Evolutionary conservation across 1,140 invertebrate species (phyloP), one percentile per base, ranked within the genome.

Genomic region (Triops longicaudatus): DNA sequence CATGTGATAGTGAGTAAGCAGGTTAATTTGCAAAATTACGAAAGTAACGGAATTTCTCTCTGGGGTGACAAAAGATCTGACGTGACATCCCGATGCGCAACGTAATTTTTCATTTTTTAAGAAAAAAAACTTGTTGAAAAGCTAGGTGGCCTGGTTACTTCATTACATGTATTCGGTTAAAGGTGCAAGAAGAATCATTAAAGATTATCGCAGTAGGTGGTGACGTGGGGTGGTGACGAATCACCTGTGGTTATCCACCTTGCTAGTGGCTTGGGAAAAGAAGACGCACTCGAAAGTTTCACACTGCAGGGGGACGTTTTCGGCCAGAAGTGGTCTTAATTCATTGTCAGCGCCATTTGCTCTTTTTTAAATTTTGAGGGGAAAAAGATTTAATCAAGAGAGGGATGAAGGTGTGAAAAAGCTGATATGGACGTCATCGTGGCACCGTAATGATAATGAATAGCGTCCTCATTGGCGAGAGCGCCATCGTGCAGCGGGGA

Each of bases 1-100:
- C 31, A 7, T 2, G 31, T 37, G 31, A 37, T 37, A 4, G 31
- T 37, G 31, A 37, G 2, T 37, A 37, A 37, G 31, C 2, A 37
- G 31, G 31, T 37, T 37, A 37, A 37, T 37, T 37, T 2, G 31
- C 73, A 74, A 74, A 26, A 27, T 74, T 73, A 74, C 3, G 73
- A 74, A 26, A 74, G 26, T n/a, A n/a, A 74, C 26, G n/a, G 73
- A n/a, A n/a, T 14, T 41, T 74, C 26, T 41, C 37, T 41, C 26
- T 31, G 26, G 28, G 43, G 73, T 31, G 31, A 74, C 31, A 28
- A n/a, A 74, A 22, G 73, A 27, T 74, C 31, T 74, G 73, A 74
- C 73, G 27, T 74, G n/a, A n/a, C n/a, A n/a, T n/a, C n/a, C n/a
- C n/a, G n/a, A n/a, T n/a, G 73, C 73, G 43, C 2, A 37, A 37